Base-by-base conservation (phyloP, 2,888 invertebrate genomes). In the Hymenopus coronatus region DNA sequence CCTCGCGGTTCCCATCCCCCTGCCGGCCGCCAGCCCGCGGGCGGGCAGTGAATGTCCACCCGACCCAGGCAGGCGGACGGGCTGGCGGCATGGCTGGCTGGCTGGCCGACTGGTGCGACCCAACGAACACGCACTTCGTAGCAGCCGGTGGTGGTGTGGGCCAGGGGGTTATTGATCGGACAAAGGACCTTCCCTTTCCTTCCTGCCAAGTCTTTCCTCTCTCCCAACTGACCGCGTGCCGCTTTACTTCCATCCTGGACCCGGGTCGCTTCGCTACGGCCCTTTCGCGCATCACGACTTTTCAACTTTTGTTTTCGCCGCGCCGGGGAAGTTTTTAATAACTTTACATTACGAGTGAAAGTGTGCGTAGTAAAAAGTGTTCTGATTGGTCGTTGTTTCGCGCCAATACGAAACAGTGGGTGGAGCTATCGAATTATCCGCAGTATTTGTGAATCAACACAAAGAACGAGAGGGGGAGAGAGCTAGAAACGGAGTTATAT, bases 41-140 rank as follows among this genome's bases (percentile, higher is more conserved):
- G 89, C 88, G 85, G 87, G 90, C 88, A 83, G 85, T 88, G 90
- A 85, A 30, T 90, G 90, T 89, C 90, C 90, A 88, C 88, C 90
- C 90, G 82, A 88, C 88, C 89, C 91, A 91, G 90, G 90, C 91
- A 90, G 54, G 54, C 54, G 54, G 54, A 70, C 54, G 54, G 54
- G 54, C 54, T 70, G 54, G 54, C 54, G 54, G 54, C 54, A 91
- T 90, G 92, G 92, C 92, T 92, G 93, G 92, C 93, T 93, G 91
- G 93, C 93, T 82, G 81, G 87, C 81, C 87, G 28, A 92, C 90
- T 90, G 90, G 89, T 89, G 91, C 85, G 88, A 87, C 90, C 88
- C 88, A 46, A 86, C 86, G 46, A 40, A 70, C 89, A 87, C 86
- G 90, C 90, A 90, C 89, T 70, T 40, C 33, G 40, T 54, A 33